phyloP scores from a whole-genome alignment of 2,113 vertebrate species.

The Telmatochromis brichardi region DNA sequence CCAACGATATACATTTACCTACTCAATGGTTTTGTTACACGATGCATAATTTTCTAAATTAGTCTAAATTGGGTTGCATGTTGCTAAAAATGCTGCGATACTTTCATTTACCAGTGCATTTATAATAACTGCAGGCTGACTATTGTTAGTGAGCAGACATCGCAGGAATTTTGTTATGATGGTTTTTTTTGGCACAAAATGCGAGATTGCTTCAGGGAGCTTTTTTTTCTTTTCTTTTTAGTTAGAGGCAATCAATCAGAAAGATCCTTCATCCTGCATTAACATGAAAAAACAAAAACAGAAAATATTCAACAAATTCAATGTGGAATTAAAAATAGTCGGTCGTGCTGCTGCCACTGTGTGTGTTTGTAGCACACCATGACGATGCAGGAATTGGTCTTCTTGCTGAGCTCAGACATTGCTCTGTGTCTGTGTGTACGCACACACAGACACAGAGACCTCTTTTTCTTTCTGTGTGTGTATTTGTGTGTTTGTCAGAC shows the following conservation, averaged over 20 bases:
- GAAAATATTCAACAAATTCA: neutral
- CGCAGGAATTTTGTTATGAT: neutral
- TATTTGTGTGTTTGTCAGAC: neutral
- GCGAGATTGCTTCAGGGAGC: neutral
- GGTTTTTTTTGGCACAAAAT: neutral
- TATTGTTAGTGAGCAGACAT: neutral
- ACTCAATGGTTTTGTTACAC: neutral
- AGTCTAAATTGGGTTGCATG: neutral
- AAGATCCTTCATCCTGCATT: neutral
- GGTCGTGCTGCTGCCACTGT: neutral
- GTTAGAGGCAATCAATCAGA: neutral
- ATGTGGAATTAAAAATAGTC: neutral
- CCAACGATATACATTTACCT: neutral
- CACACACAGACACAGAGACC: neutral
- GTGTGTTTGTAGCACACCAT: neutral
- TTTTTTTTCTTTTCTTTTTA: neutral
- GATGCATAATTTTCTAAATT: neutral
- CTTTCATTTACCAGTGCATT: neutral
- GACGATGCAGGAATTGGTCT: neutral
- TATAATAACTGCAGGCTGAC: neutral
- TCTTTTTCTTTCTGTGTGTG: neutral
- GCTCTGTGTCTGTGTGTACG: neutral
- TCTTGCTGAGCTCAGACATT: neutral
- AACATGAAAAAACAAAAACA: neutral
- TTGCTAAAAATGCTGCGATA: neutral